Percentiles rank a stretch among this genome's conserved stretches.
Conservation (phyloP, 1,140 invertebrate species). For the Drosophila sp. region DNA sequence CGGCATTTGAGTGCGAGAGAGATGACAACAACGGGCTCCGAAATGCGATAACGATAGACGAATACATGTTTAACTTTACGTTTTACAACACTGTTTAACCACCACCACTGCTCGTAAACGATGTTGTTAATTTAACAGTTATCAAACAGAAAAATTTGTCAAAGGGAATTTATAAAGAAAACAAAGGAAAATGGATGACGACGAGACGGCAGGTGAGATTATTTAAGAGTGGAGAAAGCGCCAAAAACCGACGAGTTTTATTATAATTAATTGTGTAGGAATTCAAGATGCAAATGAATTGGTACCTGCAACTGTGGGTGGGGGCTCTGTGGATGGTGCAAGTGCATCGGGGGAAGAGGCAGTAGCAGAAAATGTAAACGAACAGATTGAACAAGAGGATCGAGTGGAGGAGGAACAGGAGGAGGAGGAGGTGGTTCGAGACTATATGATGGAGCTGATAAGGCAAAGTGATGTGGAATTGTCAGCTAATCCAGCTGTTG, state of each 20-base stretch:
- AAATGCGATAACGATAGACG: no score
- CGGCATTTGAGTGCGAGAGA: no score
- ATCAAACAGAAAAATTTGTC: constrained; percentile 39
- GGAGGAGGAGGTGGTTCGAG: not conserved
- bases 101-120: no score
- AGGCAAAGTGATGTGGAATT: not conserved
- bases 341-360: constrained; percentile 24
- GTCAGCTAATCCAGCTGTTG: not conserved
- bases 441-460: not conserved
- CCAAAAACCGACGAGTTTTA: not conserved
- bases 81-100: no score
- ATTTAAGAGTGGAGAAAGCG: not conserved
- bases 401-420: not conserved
- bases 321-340: not conserved
- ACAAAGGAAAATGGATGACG: constrained; percentile 57
- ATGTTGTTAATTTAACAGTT: no score
- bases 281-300: constrained; percentile 46
- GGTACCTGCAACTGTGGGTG: constrained; percentile 2
- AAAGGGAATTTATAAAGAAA: constrained; percentile 26
- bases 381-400: not conserved
- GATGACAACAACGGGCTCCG: no score
- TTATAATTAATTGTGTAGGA: constrained; percentile 41
- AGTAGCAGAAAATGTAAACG: not conserved
- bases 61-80: no score
- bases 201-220: constrained; percentile 51